A percentile compares a stretch with the other conserved stretches of the same genome.
Conservation (phyloP, 2,113 vertebrate genomes). For the Alethe diademata region DNA sequence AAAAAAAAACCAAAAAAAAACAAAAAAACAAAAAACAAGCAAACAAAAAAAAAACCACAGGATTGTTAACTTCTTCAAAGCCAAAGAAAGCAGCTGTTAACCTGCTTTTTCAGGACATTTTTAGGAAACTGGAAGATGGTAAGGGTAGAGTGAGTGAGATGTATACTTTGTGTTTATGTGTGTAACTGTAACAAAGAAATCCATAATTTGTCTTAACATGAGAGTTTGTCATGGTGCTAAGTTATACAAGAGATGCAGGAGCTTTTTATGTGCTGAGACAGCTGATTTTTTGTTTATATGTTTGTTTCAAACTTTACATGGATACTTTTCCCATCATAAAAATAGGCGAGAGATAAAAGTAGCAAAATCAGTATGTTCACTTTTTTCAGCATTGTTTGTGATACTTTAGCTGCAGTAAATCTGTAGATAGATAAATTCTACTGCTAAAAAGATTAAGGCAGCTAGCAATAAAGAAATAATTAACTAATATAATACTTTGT, state of each 20-base stretch:
- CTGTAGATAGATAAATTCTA: not conserved
- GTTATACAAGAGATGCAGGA: not conserved
- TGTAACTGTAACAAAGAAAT: not conserved
- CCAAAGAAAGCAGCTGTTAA: slow-evolving; percentile 81
- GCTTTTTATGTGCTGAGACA: not conserved
- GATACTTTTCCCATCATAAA: not conserved
- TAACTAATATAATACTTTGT: not conserved
- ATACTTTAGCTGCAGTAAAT: not conserved
- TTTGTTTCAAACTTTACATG: not conserved
- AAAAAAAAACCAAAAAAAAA: slow-evolving; percentile 76
- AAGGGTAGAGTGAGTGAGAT: not conserved
- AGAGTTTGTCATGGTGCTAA: not conserved
- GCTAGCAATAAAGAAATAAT: not conserved
- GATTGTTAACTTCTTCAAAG: slow-evolving; percentile 75
- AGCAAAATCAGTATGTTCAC: not conserved
- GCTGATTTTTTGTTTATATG: not conserved
- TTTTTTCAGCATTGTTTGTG: not conserved
- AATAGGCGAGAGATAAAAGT: not conserved
- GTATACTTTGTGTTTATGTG: not conserved
- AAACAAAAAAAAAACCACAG: too few species aligned
- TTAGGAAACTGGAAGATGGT: slow-evolving; percentile 73
- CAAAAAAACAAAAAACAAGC: not conserved
- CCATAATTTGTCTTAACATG: not conserved
- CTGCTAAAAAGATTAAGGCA: not conserved
- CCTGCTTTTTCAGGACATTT: slow-evolving; percentile 72